A percentile compares a stretch with the other conserved stretches of the same genome.
Conservation (phyloP, 2,797 vertebrate species). For the Vespertilio murinus region DNA sequence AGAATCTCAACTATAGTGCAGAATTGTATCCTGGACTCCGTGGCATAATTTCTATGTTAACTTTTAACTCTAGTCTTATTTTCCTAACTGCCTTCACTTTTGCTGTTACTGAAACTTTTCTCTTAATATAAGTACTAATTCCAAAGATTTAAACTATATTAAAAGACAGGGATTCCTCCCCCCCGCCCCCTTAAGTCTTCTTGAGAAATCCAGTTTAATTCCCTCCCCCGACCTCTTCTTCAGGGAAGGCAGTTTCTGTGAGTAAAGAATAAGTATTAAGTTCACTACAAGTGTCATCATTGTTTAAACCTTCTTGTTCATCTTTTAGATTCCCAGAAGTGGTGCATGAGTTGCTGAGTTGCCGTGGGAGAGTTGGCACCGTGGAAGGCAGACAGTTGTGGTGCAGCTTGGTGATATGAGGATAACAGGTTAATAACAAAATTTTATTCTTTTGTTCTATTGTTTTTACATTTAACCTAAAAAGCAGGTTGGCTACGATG, state of each 20-base stretch:
- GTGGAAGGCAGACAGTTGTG: slow-evolving; percentile 32
- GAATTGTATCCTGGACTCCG: neutral
- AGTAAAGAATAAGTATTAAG: neutral
- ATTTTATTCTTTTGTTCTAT: slow-evolving; percentile 22
- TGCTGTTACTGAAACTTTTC: neutral
- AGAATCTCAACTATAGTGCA: neutral
- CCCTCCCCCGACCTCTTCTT: neutral
- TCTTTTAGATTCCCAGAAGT: slow-evolving; percentile 65
- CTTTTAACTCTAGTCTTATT: neutral
- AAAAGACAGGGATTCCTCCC: too few species aligned
- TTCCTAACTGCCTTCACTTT: neutral
- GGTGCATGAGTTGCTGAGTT: slow-evolving; percentile 44
- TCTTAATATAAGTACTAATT: neutral
- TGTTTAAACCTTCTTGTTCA: slow-evolving; percentile 27
- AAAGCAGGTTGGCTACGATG: neutral
- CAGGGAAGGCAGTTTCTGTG: neutral
- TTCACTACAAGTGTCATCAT: neutral
- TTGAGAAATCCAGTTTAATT: neutral
- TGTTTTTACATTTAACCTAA: slow-evolving; percentile 11
- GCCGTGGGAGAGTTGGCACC: neutral
- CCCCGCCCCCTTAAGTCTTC: too few species aligned
- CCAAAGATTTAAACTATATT: slow-evolving; percentile 29
- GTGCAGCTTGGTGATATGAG: slow-evolving; percentile 60
- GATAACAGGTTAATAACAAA: slow-evolving; percentile 66
- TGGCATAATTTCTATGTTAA: neutral